These are phyloP conservation scores for Microctenopoma lineatum DNA, from an alignment of 2,797 vertebrate species.

Conservation along the genomic window DNA sequence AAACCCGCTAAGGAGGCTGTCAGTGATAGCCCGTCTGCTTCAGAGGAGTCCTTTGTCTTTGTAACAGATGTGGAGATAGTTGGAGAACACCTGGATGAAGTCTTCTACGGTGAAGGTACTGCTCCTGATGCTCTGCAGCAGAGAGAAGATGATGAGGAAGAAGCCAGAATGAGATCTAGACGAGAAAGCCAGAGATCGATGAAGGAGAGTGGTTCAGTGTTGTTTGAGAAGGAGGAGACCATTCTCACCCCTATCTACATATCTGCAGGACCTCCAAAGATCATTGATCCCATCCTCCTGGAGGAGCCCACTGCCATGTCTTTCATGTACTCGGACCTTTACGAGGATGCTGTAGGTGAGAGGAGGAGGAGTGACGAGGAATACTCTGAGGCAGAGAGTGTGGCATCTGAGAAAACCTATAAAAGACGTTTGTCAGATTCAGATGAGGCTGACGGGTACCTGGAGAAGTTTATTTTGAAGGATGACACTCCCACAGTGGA, in stretches of 20 bases:
- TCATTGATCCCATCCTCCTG: conserved; percentile 88
- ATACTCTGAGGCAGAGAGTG: conserved; percentile 87
- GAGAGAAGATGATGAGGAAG: conserved; percentile 48
- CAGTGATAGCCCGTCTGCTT: conserved; percentile 35
- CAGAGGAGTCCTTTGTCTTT: conserved; percentile 79
- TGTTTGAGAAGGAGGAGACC: conserved; percentile 88
- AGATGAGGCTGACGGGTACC: conserved; percentile 90
- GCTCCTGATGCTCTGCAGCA: conserved; percentile 80
- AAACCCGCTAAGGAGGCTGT: conserved; percentile 32
- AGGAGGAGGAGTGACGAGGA: conserved; percentile 84
- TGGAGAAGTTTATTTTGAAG: conserved; percentile 93
- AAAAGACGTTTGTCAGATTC: conserved; percentile 87
- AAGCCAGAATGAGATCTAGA: conserved; percentile 69
- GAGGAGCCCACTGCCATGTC: conserved; percentile 92
- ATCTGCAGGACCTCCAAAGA: conserved; percentile 87
- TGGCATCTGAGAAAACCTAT: conserved; percentile 85
- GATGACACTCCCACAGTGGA: conserved; percentile 85
- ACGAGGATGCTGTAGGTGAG: conserved; percentile 88
- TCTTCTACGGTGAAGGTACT: conserved; percentile 86
- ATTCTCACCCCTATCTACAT: conserved; percentile 87
- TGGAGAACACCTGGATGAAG: conserved; percentile 88
- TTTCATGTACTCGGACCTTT: conserved; percentile 94
- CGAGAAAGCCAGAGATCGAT: conserved; percentile 70
- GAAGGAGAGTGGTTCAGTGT: conserved; percentile 84
- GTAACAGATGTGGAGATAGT: conserved; percentile 85